Percentiles rank a stretch among this genome's conserved stretches.
phyloP scores from a whole-genome alignment of 1,140 invertebrate species.

The Papilio polyxenes region DNA sequence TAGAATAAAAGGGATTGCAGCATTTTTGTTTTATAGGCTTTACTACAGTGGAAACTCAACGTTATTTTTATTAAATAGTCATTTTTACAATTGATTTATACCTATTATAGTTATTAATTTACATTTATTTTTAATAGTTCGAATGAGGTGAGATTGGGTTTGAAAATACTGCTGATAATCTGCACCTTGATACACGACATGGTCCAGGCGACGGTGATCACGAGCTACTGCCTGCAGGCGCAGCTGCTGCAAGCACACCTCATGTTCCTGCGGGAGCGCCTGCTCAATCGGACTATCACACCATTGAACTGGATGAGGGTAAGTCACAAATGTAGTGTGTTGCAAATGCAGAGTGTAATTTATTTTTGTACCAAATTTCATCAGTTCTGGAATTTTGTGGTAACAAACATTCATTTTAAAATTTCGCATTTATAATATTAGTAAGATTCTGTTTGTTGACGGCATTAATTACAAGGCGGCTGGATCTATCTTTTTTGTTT shows the following conservation, averaged over 20 bases:
- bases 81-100: not conserved
- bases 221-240: conserved; percentile 90
- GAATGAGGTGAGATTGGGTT: conserved; percentile 67
- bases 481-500: no score
- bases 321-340: conserved; percentile 44
- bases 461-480: no score
- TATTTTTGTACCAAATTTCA: no score
- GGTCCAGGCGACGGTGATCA: conserved; percentile 88
- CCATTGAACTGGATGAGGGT: conserved; percentile 89
- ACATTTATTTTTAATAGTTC: conserved; percentile 75
- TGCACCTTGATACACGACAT: conserved; percentile 88
- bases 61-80: no score
- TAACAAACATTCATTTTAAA: no score
- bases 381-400: no score
- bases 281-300: conserved; percentile 86
- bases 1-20: no score
- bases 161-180: conserved; percentile 84
- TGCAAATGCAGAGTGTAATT: no score
- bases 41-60: no score
- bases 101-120: not conserved
- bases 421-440: no score
- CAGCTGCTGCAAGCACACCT: conserved; percentile 87
- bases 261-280: conserved; percentile 85
- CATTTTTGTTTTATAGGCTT: no score
- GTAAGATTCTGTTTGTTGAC: no score